These are phyloP conservation scores for Toxotes lorentzi DNA, from an alignment of 2,797 vertebrate genomes.

Conservation along the genomic window DNA sequence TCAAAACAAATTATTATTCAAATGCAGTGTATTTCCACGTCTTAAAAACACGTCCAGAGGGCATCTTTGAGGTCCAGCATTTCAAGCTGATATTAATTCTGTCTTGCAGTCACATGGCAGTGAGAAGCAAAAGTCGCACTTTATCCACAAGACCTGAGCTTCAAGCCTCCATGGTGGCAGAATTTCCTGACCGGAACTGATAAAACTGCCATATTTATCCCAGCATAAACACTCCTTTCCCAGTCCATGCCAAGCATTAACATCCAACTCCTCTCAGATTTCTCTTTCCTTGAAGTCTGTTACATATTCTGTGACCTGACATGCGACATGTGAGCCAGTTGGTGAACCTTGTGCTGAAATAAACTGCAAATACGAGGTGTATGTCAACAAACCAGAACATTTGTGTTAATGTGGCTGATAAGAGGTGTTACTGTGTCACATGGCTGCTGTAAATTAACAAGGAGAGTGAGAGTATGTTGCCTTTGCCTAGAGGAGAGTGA, in stretches of 20 bases:
- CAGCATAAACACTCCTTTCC: neutral
- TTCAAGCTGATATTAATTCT: conserved; percentile 25
- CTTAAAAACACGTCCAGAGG: neutral
- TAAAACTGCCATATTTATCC: conserved; percentile 21
- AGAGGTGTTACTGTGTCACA: conserved; percentile 19
- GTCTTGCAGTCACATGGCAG: conserved; percentile 6
- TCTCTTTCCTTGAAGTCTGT: neutral
- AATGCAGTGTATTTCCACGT: neutral
- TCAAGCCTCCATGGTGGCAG: neutral
- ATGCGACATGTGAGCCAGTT: neutral
- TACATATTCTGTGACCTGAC: conserved; percentile 26
- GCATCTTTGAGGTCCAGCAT: conserved; percentile 4
- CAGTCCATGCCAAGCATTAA: neutral
- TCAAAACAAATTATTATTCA: neutral
- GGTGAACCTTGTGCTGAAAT: conserved; percentile 67
- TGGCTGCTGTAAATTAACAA: conserved; percentile 33
- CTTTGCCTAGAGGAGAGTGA: neutral
- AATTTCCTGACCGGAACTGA: neutral
- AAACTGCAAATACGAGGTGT: conserved; percentile 46
- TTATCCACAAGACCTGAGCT: neutral
- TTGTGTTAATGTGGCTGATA: conserved; percentile 57
- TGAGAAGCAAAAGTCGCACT: neutral
- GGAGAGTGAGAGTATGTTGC: neutral
- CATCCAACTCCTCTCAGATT: neutral
- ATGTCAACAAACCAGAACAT: conserved; percentile 57